Evolutionary conservation across 2,797 vertebrate genomes (phyloP), one percentile per base, ranked within the genome.

Genomic region (Neostethus bicornis): DNA sequence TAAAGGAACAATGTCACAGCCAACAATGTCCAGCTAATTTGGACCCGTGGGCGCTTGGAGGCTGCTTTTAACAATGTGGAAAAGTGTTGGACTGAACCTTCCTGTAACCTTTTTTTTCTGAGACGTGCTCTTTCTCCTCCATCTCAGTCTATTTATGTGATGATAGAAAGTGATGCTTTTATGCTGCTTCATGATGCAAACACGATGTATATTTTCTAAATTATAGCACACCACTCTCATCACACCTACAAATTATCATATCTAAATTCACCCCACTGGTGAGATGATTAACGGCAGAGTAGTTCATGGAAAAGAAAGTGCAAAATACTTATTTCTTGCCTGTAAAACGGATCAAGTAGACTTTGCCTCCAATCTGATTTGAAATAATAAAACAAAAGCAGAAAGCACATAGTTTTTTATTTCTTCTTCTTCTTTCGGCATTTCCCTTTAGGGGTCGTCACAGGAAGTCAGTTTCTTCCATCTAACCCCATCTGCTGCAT

Each of bases 1-100:
- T 21, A 55, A 49, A 48, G 34, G 4, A 38, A 35, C n/a, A 39
- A 6, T 38, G 28, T 51, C 57, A 38, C 19, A 66, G 24, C 66
- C 2, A 66, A 16, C n/a, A 8, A 29, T 75, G 69, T 70, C 29
- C 24, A 44, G 50, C n/a, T 52, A 71, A 64, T 56, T 26, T 35
- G 37, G 51, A 64, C 49, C 29, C 41, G 32, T 49, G 32, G 35
- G 61, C 42, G 5, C 19, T 57, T 45, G 17, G 44, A 41, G 28
- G 51, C 61, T 50, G 49, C 31, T 42, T 63, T 42, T 52, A 16
- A 53, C 45, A 57, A 53, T 34, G 47, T 21, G 55, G 29, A 50
- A n/a, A n/a, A n/a, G n/a, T 39, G n/a, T 29, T 23, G 39, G 64
- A 72, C 11, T 60, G 62, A 69, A 66, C 21, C 49, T 21, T 13